phyloP scores from a whole-genome alignment of 2,113 vertebrate species.

The Elachura formosa region DNA sequence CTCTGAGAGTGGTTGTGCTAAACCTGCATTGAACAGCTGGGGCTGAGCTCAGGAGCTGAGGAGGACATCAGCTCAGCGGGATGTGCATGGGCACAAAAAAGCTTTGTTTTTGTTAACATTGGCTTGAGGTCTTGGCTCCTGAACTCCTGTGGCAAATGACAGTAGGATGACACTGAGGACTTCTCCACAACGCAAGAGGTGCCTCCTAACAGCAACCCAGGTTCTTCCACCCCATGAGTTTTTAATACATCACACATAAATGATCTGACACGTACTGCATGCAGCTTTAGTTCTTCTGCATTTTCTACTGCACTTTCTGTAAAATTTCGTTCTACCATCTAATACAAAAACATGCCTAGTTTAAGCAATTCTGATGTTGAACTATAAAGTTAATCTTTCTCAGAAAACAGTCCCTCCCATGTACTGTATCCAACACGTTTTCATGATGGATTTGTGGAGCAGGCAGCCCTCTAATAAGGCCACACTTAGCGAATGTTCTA shows the following conservation, averaged over 20 bases:
- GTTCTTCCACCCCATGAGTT: background rate
- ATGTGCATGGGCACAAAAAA: background rate
- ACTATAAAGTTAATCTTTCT: background rate
- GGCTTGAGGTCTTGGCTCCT: background rate
- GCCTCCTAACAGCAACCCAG: background rate
- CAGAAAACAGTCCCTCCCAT: background rate
- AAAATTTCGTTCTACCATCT: background rate
- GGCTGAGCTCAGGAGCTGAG: background rate
- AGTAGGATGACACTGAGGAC: background rate
- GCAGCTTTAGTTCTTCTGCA: background rate
- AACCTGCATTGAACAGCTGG: background rate
- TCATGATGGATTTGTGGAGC: background rate
- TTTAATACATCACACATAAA: background rate
- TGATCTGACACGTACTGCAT: background rate
- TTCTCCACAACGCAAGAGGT: background rate
- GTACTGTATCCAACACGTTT: background rate
- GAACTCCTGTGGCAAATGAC: background rate
- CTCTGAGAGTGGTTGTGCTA: background rate
- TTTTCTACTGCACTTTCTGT: background rate
- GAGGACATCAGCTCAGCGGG: background rate
- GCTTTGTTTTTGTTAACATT: background rate
- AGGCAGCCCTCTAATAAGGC: background rate
- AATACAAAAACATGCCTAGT: background rate
- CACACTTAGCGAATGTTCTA: background rate
- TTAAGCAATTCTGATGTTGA: background rate